phyloP scores from a whole-genome alignment of 2,888 invertebrate species.

The Drosophila subquinaria region DNA sequence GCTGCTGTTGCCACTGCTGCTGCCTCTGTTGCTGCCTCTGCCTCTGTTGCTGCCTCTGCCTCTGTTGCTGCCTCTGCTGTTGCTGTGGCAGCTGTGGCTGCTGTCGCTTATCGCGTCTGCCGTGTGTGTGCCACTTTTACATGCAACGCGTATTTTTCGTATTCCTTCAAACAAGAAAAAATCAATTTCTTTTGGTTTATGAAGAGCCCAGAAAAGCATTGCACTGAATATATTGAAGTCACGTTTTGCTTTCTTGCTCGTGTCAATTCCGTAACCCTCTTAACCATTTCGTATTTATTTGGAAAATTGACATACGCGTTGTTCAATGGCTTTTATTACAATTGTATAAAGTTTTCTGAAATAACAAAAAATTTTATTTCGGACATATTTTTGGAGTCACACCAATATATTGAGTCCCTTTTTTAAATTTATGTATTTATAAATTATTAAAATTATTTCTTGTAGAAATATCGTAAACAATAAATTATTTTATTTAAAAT shows the following conservation, averaged over 20 bases:
- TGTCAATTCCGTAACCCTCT: constrained; percentile 17
- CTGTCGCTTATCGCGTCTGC: constrained; percentile 7
- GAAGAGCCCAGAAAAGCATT: constrained; percentile 31
- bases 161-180: constrained; percentile 46
- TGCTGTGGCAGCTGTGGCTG: constrained; percentile 7
- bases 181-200: constrained; percentile 66
- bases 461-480: no score
- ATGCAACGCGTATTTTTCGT: constrained; percentile 51
- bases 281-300: constrained; percentile 16
- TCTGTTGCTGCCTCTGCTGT: constrained; percentile 30
- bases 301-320: constrained; percentile 7
- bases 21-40: constrained; percentile 5
- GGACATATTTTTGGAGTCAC: no score
- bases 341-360: background rate
- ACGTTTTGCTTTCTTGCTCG: constrained; percentile 46
- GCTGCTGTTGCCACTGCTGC: constrained; percentile 42
- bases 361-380: background rate
- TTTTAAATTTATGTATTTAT: no score
- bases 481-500: no score
- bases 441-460: no score
- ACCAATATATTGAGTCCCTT: no score
- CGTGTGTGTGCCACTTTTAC: constrained; percentile 60
- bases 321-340: background rate
- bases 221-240: constrained; percentile 49
- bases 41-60: no score